Evolutionary conservation across 2,888 invertebrate genomes (phyloP).

Genomic region (Trichopria drosophilae): DNA sequence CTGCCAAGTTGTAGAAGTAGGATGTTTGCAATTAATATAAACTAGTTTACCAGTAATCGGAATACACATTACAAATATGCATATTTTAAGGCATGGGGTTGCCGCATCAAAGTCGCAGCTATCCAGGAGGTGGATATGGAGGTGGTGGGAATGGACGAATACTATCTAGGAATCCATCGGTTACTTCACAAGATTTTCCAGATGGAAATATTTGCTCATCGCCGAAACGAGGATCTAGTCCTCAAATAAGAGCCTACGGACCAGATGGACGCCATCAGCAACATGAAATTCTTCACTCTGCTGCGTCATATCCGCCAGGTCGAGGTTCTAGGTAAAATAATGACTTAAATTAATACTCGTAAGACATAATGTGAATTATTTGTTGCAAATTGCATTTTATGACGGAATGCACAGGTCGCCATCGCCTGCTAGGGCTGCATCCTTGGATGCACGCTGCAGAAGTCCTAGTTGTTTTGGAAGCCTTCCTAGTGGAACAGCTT

Average conservation of each 20-base stretch:
- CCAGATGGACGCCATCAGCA: constrained; percentile 70
- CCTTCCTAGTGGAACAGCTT: constrained; percentile 59
- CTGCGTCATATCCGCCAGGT: constrained; percentile 53
- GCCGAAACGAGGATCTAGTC: too few species aligned
- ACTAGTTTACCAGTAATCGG: too few species aligned
- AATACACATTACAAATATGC: too few species aligned
- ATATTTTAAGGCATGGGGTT: constrained; percentile 23
- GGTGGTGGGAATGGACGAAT: constrained; percentile 24
- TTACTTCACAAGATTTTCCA: constrained; percentile 81
- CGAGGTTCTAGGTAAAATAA: constrained; percentile 47
- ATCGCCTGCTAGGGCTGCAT: constrained; percentile 78
- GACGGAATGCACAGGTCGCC: constrained; percentile 64
- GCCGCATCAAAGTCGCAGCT: constrained; percentile 69
- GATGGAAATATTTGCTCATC: too few species aligned
- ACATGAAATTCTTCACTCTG: constrained; percentile 47
- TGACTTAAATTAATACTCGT: neutral
- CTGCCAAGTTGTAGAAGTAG: too few species aligned
- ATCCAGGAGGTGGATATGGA: constrained; percentile 59
- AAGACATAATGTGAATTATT: too few species aligned
- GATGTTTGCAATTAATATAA: too few species aligned
- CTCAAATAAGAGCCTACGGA: constrained; percentile 81
- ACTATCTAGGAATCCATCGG: constrained; percentile 75
- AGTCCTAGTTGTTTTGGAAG: constrained; percentile 60
- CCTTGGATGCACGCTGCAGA: constrained; percentile 72
- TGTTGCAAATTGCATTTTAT: neutral